Conservation (phyloP, 2,113 vertebrate species). For the Morone saxatilis region DNA sequence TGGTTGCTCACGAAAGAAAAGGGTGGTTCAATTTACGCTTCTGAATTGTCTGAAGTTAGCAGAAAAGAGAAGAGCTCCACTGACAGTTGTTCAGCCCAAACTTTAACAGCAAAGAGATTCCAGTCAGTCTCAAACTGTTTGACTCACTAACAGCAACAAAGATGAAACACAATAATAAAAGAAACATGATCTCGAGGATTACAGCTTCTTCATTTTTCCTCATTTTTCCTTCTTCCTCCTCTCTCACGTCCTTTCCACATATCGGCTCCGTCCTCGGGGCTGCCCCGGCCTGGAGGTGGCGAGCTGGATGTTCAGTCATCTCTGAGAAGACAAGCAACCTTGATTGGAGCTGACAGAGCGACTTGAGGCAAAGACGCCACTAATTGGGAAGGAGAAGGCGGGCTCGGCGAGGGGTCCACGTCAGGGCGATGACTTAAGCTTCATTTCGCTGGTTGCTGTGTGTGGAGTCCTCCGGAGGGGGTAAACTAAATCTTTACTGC, state of each 20-base stretch:
- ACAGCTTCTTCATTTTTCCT: background rate
- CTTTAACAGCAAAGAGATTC: background rate
- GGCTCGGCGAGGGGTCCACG: background rate
- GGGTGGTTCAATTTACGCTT: no score
- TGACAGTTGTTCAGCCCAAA: background rate
- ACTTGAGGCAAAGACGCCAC: conserved; percentile 50
- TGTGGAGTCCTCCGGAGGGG: background rate
- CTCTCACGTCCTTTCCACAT: background rate
- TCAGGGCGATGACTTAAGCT: conserved; percentile 13
- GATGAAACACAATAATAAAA: background rate
- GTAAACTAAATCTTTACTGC: background rate
- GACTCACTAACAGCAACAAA: background rate
- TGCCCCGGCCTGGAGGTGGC: conserved; percentile 14
- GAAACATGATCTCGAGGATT: no score
- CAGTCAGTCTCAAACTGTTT: background rate
- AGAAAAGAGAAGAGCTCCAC: background rate
- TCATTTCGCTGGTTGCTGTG: conserved; percentile 24
- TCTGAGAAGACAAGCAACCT: conserved; percentile 30
- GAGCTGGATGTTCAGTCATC: conserved; percentile 49
- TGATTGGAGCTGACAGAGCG: conserved; percentile 63
- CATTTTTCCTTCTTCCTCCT: background rate
- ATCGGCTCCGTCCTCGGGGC: conserved; percentile 3
- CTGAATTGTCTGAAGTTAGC: no score
- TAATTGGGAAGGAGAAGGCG: conserved; percentile 52
- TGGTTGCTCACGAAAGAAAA: no score